phyloP scores from a whole-genome alignment of 2,113 vertebrate species.

The Siniperca chuatsi region DNA sequence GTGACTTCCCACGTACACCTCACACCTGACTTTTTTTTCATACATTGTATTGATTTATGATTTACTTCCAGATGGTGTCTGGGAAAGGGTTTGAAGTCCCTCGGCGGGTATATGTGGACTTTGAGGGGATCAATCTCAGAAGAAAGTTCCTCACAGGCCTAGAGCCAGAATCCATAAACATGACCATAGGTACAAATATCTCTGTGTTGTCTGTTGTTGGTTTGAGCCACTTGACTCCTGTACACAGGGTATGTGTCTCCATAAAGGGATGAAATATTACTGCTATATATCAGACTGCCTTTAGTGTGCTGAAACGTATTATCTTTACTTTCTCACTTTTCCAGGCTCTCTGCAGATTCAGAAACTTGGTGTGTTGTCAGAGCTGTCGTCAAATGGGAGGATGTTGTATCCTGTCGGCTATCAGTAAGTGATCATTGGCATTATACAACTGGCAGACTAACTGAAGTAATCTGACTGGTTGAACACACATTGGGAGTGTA shows the following conservation, averaged over 20 bases:
- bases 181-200: slow-evolving; percentile 89
- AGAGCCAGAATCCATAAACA: slow-evolving; percentile 89
- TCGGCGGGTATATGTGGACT: slow-evolving; percentile 92
- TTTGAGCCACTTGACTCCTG: background rate
- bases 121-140: slow-evolving; percentile 92
- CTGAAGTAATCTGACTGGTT: background rate
- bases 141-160: slow-evolving; percentile 92
- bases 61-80: slow-evolving; percentile 82
- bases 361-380: slow-evolving; percentile 89
- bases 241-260: background rate
- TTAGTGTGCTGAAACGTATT: background rate
- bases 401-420: slow-evolving; percentile 92
- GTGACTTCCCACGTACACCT: background rate
- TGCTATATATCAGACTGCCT: background rate
- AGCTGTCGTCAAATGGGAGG: slow-evolving; percentile 89
- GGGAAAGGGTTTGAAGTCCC: slow-evolving; percentile 89
- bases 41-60: background rate
- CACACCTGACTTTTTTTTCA: background rate
- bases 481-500: background rate
- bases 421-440: slow-evolving; percentile 85
- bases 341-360: slow-evolving; percentile 91
- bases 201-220: background rate
- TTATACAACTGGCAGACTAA: background rate
- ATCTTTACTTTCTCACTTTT: slow-evolving; percentile 4
- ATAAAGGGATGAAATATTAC: background rate